Evolutionary conservation across 2,797 vertebrate species (phyloP).

Genomic region (Periophthalmus magnuspinnatus): DNA sequence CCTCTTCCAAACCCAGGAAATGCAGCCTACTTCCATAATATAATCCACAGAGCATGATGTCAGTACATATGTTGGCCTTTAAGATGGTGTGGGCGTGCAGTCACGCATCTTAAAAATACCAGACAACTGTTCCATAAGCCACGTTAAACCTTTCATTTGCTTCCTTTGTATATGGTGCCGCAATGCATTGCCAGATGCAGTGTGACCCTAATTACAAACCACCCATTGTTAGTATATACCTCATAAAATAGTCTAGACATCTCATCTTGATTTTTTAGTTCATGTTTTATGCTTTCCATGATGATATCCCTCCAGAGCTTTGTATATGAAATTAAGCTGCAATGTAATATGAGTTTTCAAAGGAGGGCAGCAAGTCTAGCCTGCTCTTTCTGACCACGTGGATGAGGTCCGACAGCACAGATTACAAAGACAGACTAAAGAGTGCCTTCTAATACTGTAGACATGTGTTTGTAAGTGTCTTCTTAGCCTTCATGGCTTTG

Average conservation of each 20-base stretch:
- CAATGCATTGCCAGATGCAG: constrained; percentile 35
- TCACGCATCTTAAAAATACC: constrained; percentile 10
- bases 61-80: constrained; percentile 9
- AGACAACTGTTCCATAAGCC: constrained; percentile 1
- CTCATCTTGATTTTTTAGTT: constrained; percentile 17
- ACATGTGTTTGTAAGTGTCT: not conserved
- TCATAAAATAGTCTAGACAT: constrained; percentile 31
- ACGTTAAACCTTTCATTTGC: constrained; percentile 44
- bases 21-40: not conserved
- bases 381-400: constrained; percentile 16
- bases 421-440: constrained; percentile 13
- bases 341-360: not conserved
- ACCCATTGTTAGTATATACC: constrained; percentile 34
- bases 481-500: not conserved
- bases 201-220: constrained; percentile 41
- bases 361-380: constrained; percentile 3
- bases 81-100: constrained; percentile 3
- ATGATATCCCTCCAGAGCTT: not conserved
- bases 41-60: constrained; percentile 6
- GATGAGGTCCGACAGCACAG: constrained; percentile 20
- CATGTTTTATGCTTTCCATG: constrained; percentile 8
- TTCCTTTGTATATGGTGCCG: constrained; percentile 30
- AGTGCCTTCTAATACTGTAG: constrained; percentile 26
- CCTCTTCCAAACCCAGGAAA: not conserved
- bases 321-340: constrained; percentile 5